Evolutionary conservation across 2,888 invertebrate genomes (phyloP), one percentile per base, ranked within the genome.

Genomic region (Cryptocephalus primarius): DNA sequence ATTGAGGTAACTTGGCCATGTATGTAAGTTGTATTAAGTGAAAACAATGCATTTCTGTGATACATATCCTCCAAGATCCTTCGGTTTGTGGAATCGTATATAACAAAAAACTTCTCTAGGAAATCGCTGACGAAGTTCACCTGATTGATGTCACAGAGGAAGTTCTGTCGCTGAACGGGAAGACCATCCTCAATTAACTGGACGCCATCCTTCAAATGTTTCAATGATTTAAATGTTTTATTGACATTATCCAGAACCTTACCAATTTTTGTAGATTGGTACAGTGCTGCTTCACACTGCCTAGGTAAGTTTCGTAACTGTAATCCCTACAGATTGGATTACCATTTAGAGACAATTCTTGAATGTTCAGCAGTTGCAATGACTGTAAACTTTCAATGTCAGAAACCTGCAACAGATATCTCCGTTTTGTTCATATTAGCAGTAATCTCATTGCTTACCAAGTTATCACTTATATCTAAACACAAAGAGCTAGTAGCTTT

Each of bases 271-370:
- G 62, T 38, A 83, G 50, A 40, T 66, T 60, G 0, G 78, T 75
- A 55, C 78, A 81, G 50, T 77, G 68, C 54, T 70, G 68, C 50
- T 64, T 74, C 0, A 76, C 60, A 1, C 74, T 72, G 40, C 75
- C 74, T 10, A 83, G 68, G 61, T 87, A 88, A 4, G 75, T 69
- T 1, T 69, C 64, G 1, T 78, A 72, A 44, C 77, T 77, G 58
- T 78, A 82, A 56, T 79, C 77, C 44, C 75, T 74, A 60, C 85
- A 85, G 0, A 88, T 56, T 0, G 83, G 83, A 69, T 88, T 88
- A 0, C 80, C 82, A 57, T 85, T 83, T 32, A 88, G 63, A 51
- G 66, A 69, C 8, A 88, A 51, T 34, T 65, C 62, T 40, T 57
- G 62, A 14, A 68, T 51, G 36, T 53, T 47, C 49, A 62, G 59